A percentile compares a stretch with the other conserved stretches of the same genome.
Evolutionary conservation across 2,113 vertebrate genomes (phyloP).

Genomic region (Daphoenositta chrysoptera): DNA sequence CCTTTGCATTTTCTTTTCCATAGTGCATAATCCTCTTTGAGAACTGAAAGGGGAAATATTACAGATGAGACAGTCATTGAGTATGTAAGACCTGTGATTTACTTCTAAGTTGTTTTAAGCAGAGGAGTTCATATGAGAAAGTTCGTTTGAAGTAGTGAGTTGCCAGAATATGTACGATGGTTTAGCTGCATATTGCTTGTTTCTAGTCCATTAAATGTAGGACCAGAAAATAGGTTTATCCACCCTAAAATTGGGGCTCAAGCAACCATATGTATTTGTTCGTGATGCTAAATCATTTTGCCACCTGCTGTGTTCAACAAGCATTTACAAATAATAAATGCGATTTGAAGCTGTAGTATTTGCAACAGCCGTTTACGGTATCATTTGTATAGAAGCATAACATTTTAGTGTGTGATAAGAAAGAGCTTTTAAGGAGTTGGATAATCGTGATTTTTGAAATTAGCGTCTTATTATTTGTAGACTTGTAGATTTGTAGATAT

Average conservation of each 20-base stretch:
- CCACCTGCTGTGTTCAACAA: conserved; percentile 70
- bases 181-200: conserved; percentile 56
- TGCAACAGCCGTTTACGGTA: conserved; percentile 52
- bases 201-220: conserved; percentile 71
- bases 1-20: conserved; percentile 25
- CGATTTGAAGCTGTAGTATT: conserved; percentile 66
- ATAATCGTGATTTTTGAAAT: conserved; percentile 61
- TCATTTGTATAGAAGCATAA: background rate
- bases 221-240: conserved; percentile 71
- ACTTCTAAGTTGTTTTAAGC: conserved; percentile 47
- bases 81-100: conserved; percentile 2
- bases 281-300: conserved; percentile 73
- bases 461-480: background rate
- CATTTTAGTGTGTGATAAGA: conserved; percentile 5
- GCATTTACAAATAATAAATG: conserved; percentile 67
- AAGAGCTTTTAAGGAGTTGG: conserved; percentile 46
- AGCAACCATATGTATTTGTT: conserved; percentile 70
- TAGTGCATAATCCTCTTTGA: background rate
- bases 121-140: conserved; percentile 4
- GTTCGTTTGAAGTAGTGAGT: conserved; percentile 29
- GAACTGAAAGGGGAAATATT: conserved; percentile 10
- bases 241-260: conserved; percentile 68
- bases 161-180: conserved; percentile 22
- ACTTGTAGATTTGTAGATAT: background rate
- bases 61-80: background rate